Evolutionary conservation across 2,888 invertebrate genomes (phyloP).

Genomic region (Acleris sparsana): DNA sequence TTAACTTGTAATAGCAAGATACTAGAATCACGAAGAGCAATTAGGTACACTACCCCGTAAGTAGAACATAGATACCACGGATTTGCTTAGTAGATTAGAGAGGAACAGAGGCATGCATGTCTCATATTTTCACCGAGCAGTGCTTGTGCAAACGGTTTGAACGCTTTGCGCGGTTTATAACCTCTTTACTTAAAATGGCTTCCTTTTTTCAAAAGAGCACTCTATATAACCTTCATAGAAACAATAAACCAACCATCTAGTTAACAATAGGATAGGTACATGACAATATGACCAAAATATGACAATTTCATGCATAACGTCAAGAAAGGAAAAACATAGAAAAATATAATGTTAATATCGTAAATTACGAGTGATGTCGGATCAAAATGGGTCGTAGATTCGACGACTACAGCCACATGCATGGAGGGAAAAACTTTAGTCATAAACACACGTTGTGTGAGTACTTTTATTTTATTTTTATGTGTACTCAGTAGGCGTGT

Average conservation of each 20-base stretch:
- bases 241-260: constrained; percentile 23
- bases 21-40: too few relatives aligned
- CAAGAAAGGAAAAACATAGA: constrained; percentile 8
- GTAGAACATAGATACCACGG: too few relatives aligned
- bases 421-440: constrained; percentile 72
- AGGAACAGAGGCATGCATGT: too few relatives aligned
- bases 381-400: constrained; percentile 9
- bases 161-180: too few relatives aligned
- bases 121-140: too few relatives aligned
- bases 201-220: background rate
- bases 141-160: too few relatives aligned
- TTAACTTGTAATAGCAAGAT: too few relatives aligned
- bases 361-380: constrained; percentile 35
- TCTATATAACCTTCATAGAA: constrained; percentile 1
- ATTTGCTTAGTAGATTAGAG: too few relatives aligned
- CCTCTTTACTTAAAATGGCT: too few relatives aligned
- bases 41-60: too few relatives aligned
- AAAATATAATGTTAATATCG: constrained; percentile 14
- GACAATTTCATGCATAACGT: background rate
- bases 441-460: constrained; percentile 65
- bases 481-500: background rate
- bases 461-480: constrained; percentile 40
- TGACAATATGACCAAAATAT: constrained; percentile 1
- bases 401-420: constrained; percentile 47
- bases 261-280: constrained; percentile 11